These are phyloP conservation scores for Malurus cyaneus DNA, from an alignment of 2,113 vertebrate species.

Conservation along the genomic window DNA sequence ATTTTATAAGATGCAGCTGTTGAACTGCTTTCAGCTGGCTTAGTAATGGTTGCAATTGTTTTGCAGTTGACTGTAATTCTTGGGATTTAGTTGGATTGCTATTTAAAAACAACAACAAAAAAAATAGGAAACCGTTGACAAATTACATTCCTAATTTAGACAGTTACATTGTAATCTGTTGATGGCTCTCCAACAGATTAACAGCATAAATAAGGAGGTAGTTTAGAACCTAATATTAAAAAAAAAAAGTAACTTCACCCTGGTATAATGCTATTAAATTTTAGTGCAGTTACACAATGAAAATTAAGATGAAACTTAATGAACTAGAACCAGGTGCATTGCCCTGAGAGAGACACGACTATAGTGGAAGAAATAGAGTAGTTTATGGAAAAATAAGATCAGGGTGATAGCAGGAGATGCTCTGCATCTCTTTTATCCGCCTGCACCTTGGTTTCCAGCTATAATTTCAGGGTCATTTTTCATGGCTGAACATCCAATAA, in stretches of 20 bases:
- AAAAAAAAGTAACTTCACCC: neutral
- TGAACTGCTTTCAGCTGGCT: slow-evolving; percentile 52
- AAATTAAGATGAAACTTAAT: neutral
- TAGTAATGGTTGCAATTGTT: slow-evolving; percentile 49
- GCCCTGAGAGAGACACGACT: neutral
- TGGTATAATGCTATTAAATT: neutral
- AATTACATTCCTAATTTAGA: neutral
- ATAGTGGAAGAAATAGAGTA: neutral
- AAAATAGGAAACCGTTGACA: neutral
- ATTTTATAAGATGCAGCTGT: slow-evolving; percentile 34
- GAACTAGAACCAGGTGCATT: neutral
- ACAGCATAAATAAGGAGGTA: slow-evolving; percentile 30
- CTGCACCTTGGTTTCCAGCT: neutral
- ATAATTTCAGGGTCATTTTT: neutral
- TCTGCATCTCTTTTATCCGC: neutral
- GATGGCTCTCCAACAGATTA: neutral
- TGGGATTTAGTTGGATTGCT: slow-evolving; percentile 25
- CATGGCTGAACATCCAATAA: neutral
- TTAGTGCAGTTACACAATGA: neutral
- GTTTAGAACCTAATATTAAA: neutral
- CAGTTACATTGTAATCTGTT: neutral
- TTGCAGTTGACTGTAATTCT: slow-evolving; percentile 27
- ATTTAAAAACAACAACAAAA: neutral
- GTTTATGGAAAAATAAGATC: neutral
- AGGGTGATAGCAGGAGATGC: neutral